phyloP scores from a whole-genome alignment of 1,140 invertebrate genomes.

The Laodelphax striatellus region DNA sequence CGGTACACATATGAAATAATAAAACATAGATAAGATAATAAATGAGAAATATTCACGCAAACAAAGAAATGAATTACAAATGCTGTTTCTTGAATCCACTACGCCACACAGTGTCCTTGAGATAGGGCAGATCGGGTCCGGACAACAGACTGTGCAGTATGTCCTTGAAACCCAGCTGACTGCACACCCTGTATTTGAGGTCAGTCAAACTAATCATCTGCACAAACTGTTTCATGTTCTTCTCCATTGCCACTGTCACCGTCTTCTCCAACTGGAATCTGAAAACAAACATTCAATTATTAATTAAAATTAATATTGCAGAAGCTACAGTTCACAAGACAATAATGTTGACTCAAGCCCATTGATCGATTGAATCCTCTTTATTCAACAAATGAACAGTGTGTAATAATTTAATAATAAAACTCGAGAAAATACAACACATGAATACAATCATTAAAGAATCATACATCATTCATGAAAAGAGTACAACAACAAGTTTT shows the following conservation, averaged over 20 bases:
- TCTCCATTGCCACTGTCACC: neutral
- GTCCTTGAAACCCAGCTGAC: slow-evolving; percentile 32
- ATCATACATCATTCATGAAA: too few relatives aligned
- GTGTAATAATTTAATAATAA: too few relatives aligned
- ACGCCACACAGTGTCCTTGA: slow-evolving; percentile 36
- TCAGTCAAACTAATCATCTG: slow-evolving; percentile 1
- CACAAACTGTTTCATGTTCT: slow-evolving; percentile 14
- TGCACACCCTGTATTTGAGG: slow-evolving; percentile 30
- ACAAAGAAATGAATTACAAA: too few relatives aligned
- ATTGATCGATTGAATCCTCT: neutral
- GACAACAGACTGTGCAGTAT: slow-evolving; percentile 28
- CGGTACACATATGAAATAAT: too few relatives aligned
- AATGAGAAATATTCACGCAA: too few relatives aligned
- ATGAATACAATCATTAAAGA: too few relatives aligned
- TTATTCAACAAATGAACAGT: too few relatives aligned
- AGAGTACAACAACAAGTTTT: too few relatives aligned
- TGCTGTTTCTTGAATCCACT: slow-evolving; percentile 19
- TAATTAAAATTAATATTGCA: neutral
- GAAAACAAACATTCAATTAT: neutral
- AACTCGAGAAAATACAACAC: too few relatives aligned
- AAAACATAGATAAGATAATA: too few relatives aligned
- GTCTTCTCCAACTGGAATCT: slow-evolving; percentile 11
- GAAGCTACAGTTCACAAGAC: too few relatives aligned
- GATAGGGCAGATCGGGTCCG: slow-evolving; percentile 28
- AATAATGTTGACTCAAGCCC: neutral